A percentile compares a stretch with the other conserved stretches of the same genome.
These are phyloP conservation scores for Megaleporinus macrocephalus DNA, from an alignment of 2,113 vertebrate species.

Conservation along the genomic window DNA sequence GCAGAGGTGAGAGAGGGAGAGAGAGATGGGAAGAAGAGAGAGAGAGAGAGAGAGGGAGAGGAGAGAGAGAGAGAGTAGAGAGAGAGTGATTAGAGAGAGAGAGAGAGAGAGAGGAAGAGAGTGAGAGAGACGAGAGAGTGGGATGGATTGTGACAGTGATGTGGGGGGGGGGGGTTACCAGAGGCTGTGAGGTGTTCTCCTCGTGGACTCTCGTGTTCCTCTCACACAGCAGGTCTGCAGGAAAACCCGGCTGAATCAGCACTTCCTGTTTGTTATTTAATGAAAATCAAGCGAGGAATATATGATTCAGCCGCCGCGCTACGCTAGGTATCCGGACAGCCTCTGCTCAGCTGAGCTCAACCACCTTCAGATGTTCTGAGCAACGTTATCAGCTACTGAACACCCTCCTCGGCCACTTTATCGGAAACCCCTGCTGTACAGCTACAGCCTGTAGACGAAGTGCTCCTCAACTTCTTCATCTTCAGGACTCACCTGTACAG, in stretches of 20 bases:
- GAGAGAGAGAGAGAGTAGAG: too few species aligned
- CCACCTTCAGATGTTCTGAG: background rate
- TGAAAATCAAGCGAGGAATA: constrained; percentile 66
- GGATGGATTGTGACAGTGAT: too few species aligned
- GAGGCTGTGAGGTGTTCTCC: background rate
- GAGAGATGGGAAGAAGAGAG: too few species aligned
- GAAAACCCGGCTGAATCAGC: constrained; percentile 54
- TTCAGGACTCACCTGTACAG: too few species aligned
- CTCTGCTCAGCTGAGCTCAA: background rate
- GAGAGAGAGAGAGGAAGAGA: too few species aligned
- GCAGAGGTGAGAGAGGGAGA: too few species aligned
- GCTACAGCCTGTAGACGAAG: too few species aligned
- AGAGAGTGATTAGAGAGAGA: too few species aligned
- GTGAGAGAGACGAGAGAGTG: too few species aligned
- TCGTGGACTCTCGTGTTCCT: background rate
- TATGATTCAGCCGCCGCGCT: constrained; percentile 34
- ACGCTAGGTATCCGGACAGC: background rate
- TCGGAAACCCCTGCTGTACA: background rate
- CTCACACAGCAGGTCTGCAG: background rate
- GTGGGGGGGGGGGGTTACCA: too few species aligned
- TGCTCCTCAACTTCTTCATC: too few species aligned
- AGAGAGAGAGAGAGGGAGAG: too few species aligned
- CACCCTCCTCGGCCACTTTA: background rate
- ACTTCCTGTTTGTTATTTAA: constrained; percentile 56
- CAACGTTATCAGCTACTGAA: background rate